phyloP scores from a whole-genome alignment of 1,140 invertebrate genomes.

The Drosophila orena region DNA sequence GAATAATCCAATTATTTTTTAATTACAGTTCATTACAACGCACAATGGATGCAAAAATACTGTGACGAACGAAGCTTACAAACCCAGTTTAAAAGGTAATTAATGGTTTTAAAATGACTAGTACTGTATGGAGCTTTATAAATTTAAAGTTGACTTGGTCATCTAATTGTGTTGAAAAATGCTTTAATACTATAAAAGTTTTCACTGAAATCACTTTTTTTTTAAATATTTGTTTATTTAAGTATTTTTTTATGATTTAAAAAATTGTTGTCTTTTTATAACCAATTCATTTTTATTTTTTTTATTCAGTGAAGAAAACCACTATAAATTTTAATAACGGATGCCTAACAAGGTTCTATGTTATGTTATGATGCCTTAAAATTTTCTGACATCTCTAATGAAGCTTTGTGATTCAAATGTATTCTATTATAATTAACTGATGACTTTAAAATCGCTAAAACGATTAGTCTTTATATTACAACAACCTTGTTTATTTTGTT shows the following conservation, averaged over 20 bases:
- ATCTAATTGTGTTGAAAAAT: slow-evolving; percentile 1
- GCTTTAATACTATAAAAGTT: slow-evolving; percentile 5
- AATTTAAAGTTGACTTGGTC: too few relatives aligned
- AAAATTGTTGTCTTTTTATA: background rate
- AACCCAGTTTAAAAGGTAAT: background rate
- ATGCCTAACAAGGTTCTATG: too few relatives aligned
- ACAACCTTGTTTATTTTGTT: background rate
- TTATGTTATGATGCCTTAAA: slow-evolving; percentile 61
- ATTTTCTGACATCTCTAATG: slow-evolving; percentile 81
- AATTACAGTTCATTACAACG: background rate
- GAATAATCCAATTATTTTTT: background rate
- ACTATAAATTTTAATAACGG: too few relatives aligned
- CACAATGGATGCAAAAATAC: too few relatives aligned
- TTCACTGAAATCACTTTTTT: background rate
- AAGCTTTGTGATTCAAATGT: slow-evolving; percentile 66
- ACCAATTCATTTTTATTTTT: background rate
- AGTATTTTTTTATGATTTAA: background rate
- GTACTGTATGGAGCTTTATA: too few relatives aligned
- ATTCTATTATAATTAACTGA: slow-evolving; percentile 55
- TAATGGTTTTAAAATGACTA: too few relatives aligned
- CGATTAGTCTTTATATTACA: too few relatives aligned
- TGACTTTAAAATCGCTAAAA: background rate
- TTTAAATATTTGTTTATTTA: background rate
- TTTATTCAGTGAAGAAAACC: background rate
- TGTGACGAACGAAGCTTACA: too few relatives aligned